phyloP scores from a whole-genome alignment of 2,113 vertebrate genomes.

The Callaeas wilsoni region DNA sequence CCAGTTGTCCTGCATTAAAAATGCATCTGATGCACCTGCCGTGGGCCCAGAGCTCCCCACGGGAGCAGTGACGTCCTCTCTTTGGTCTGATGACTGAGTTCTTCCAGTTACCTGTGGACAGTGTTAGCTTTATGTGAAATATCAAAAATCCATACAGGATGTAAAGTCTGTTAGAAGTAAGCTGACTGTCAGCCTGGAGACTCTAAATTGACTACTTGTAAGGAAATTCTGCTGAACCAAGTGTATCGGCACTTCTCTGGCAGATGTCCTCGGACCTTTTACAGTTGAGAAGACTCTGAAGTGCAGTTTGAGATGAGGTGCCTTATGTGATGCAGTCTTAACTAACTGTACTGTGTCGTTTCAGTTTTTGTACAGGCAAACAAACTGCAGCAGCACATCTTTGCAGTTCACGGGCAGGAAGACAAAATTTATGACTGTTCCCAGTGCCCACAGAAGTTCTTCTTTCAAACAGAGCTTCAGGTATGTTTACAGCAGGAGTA shows the following conservation, averaged over 20 bases:
- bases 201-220: constrained; percentile 81
- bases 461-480: constrained; percentile 99
- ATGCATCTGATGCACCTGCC: constrained; percentile 43
- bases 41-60: background rate
- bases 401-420: constrained; percentile 95
- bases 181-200: constrained; percentile 76
- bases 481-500: constrained; percentile 67
- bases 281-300: background rate
- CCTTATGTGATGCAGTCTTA: background rate
- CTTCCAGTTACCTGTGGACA: constrained; percentile 37
- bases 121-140: constrained; percentile 50
- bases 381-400: constrained; percentile 99
- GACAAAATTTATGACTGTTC: constrained; percentile 99
- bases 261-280: constrained; percentile 74
- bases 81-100: constrained; percentile 32
- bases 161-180: constrained; percentile 83
- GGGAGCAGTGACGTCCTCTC: constrained; percentile 13
- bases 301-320: background rate
- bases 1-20: constrained; percentile 61
- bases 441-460: constrained; percentile 99
- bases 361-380: constrained; percentile 98
- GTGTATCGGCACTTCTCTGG: constrained; percentile 75
- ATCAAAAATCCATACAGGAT: constrained; percentile 75
- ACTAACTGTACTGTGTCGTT: constrained; percentile 20
- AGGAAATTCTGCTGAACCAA: constrained; percentile 80